Conservation (phyloP, 2,888 invertebrate genomes). For the Pandemis cinnamomeana region DNA sequence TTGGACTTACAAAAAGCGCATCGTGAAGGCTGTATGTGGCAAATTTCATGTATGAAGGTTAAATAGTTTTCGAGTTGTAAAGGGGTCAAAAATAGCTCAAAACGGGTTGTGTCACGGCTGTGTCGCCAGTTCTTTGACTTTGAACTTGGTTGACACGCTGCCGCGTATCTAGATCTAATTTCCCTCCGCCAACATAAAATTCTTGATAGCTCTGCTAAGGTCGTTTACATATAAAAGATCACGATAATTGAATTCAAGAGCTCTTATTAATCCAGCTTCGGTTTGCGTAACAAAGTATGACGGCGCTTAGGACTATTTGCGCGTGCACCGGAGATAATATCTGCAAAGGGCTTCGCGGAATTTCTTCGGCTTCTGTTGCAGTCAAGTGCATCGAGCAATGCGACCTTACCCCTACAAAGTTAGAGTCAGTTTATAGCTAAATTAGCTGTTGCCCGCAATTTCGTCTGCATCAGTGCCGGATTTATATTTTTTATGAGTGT, state of each 20-base stretch:
- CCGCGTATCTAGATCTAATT: neutral
- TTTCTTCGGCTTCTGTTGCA: slow-evolving; percentile 41
- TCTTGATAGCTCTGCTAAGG: neutral
- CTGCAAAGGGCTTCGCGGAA: slow-evolving; percentile 41
- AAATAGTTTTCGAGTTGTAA: too few species aligned
- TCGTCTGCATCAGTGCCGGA: too few species aligned
- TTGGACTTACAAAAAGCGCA: too few species aligned
- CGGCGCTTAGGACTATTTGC: slow-evolving; percentile 9
- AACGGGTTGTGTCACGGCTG: too few species aligned
- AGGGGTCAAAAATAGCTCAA: too few species aligned
- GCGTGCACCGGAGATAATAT: slow-evolving; percentile 22
- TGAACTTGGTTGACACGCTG: too few species aligned
- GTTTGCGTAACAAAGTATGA: slow-evolving; percentile 17
- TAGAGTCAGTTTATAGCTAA: too few species aligned
- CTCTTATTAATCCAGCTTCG: neutral
- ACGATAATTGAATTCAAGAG: neutral
- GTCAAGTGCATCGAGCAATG: slow-evolving; percentile 23
- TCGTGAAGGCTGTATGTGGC: neutral
- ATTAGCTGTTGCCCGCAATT: too few species aligned
- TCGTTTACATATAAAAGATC: neutral
- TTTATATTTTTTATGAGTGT: too few species aligned
- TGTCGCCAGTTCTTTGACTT: too few species aligned
- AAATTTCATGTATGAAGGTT: too few species aligned
- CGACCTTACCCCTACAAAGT: neutral
- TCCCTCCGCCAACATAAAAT: neutral